phyloP scores from a whole-genome alignment of 2,797 vertebrate genomes.

The Acipenser oxyrinchus region DNA sequence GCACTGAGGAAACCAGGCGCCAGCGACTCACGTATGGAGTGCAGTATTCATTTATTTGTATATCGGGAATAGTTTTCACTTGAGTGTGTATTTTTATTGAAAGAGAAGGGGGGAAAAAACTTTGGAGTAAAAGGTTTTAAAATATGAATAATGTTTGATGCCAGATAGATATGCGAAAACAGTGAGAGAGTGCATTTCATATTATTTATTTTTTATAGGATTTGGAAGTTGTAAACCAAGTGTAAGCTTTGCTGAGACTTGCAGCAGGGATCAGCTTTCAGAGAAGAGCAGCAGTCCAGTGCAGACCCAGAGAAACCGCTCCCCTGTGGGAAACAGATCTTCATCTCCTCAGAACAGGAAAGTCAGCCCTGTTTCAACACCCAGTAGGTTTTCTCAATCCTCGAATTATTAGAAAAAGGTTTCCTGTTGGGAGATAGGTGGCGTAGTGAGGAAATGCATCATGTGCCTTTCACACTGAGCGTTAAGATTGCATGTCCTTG shows the following conservation, averaged over 20 bases:
- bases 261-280: conserved; percentile 34
- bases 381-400: conserved; percentile 56
- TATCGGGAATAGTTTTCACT: background rate
- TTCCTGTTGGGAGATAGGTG: no score
- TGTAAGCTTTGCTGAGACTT: conserved; percentile 62
- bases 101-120: background rate
- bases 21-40: conserved; percentile 32
- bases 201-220: conserved; percentile 53
- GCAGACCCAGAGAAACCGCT: conserved; percentile 64
- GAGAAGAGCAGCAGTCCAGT: conserved; percentile 32
- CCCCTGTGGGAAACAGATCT: conserved; percentile 75
- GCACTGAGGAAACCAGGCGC: conserved; percentile 58
- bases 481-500: no score
- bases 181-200: no score
- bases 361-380: conserved; percentile 45
- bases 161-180: no score
- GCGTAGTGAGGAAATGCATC: no score
- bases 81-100: background rate
- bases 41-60: conserved; percentile 5
- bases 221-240: conserved; percentile 51
- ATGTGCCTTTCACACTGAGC: no score
- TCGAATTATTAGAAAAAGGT: no score
- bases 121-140: no score
- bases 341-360: conserved; percentile 78
- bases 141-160: no score